Conservation (phyloP, 2,113 vertebrate species). For the Apus apus region DNA sequence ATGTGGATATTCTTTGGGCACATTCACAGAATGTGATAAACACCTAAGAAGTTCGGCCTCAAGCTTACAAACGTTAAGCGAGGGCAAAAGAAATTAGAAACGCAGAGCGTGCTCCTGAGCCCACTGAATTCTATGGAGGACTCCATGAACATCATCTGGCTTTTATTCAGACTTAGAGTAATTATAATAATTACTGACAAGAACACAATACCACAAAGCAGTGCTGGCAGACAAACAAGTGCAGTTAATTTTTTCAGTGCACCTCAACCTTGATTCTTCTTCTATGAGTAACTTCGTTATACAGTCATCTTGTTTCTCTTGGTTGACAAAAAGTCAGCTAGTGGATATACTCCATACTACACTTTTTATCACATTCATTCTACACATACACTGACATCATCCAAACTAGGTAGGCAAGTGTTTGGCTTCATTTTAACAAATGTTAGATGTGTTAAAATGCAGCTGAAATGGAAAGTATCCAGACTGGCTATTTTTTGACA, state of each 20-base stretch:
- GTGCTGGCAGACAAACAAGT: background rate
- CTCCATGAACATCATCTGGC: background rate
- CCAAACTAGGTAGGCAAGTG: background rate
- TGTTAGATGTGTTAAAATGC: conserved; percentile 5
- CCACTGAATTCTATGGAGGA: background rate
- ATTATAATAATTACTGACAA: background rate
- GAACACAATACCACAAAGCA: background rate
- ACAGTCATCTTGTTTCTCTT: background rate
- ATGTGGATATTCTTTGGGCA: background rate
- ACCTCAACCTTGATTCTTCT: background rate
- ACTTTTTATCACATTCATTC: background rate
- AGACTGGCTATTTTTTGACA: background rate
- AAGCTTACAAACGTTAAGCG: background rate
- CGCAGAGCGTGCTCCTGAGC: background rate
- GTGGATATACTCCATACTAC: background rate
- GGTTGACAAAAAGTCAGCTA: background rate
- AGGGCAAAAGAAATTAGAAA: background rate
- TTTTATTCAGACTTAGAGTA: conserved; percentile 9
- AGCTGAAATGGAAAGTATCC: conserved; percentile 29
- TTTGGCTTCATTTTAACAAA: conserved; percentile 42
- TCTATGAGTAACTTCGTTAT: background rate
- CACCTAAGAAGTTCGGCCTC: background rate
- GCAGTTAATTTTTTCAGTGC: background rate
- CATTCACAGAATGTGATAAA: background rate
- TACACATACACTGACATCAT: background rate